These are phyloP conservation scores for Phalacrocorax aristotelis DNA, from an alignment of 2,113 vertebrate species.

Conservation along the genomic window DNA sequence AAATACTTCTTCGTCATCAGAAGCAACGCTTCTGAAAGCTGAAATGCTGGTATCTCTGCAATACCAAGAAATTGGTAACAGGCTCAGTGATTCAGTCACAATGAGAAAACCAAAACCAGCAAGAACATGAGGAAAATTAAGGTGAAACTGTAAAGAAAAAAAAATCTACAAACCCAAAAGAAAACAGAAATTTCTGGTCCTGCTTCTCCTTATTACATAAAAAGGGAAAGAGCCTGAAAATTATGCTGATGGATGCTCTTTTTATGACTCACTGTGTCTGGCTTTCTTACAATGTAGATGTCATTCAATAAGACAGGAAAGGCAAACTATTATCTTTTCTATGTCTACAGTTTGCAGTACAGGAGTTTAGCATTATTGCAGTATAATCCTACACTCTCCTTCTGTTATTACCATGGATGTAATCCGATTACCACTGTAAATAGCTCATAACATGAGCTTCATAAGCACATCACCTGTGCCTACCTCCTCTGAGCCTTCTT, in stretches of 20 bases:
- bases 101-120: not conserved
- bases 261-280: not conserved
- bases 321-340: not conserved
- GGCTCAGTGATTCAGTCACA: not conserved
- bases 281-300: not conserved
- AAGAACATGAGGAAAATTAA: not conserved
- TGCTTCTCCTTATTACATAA: slow-evolving; percentile 29
- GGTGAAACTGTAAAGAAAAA: not conserved
- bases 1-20: not conserved
- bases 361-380: not conserved
- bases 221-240: not conserved
- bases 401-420: not conserved
- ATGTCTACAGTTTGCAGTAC: accelerated
- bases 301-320: not conserved
- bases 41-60: not conserved
- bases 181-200: not conserved
- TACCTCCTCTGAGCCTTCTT: not conserved
- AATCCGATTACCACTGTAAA: not conserved
- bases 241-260: not conserved
- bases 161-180: not conserved
- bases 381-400: not conserved
- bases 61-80: not conserved
- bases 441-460: not conserved
- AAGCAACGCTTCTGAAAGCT: not conserved
- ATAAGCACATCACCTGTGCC: not conserved